Evolutionary conservation across 2,888 invertebrate species (phyloP).

Genomic region (Synergus umbraculus): DNA sequence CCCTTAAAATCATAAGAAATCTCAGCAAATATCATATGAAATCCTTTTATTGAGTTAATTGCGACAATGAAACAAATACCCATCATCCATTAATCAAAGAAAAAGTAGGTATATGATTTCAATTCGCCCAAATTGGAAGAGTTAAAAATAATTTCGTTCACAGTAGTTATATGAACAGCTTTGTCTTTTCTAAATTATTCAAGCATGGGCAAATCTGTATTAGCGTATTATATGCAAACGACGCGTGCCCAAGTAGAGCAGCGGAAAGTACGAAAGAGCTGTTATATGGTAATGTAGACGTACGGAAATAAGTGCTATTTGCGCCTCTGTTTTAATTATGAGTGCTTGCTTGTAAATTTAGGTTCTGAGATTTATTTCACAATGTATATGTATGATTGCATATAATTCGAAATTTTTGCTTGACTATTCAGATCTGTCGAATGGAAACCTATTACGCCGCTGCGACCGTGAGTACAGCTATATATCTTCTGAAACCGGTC

Average conservation of each 20-base stretch:
- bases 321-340: slow-evolving; percentile 58
- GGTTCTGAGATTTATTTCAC: slow-evolving; percentile 24
- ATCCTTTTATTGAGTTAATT: too few relatives aligned
- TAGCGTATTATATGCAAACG: slow-evolving; percentile 38
- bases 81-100: not conserved
- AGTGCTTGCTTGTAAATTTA: slow-evolving; percentile 57
- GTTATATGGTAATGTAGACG: slow-evolving; percentile 55
- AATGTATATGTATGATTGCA: not conserved
- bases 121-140: slow-evolving; percentile 26
- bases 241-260: slow-evolving; percentile 50
- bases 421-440: not conserved
- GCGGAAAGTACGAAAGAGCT: slow-evolving; percentile 52
- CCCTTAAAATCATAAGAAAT: too few relatives aligned
- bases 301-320: slow-evolving; percentile 54
- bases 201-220: slow-evolving; percentile 28
- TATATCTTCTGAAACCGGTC: not conserved
- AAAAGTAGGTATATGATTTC: not conserved
- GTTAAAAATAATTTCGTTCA: slow-evolving; percentile 47
- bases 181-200: slow-evolving; percentile 33
- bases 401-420: not conserved
- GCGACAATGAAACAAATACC: not conserved
- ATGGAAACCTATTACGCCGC: not conserved
- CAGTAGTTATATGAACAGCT: not conserved
- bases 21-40: too few relatives aligned
- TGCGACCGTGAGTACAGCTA: not conserved